These are phyloP conservation scores for Ophioninae sp. DNA, from an alignment of 2,888 invertebrate genomes.

Conservation along the genomic window DNA sequence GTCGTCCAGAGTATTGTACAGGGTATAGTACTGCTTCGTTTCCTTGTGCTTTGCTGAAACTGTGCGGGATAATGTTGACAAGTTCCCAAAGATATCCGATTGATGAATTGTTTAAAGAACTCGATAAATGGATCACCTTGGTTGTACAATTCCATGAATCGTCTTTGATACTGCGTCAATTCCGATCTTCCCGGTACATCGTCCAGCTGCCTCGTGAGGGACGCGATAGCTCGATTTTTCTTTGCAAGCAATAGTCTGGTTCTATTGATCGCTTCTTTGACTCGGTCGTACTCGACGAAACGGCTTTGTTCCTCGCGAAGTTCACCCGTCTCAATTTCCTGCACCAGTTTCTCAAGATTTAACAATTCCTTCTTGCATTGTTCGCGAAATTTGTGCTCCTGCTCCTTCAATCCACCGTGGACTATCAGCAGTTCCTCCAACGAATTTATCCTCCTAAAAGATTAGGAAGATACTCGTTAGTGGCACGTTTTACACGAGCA, in stretches of 20 bases:
- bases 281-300: slow-evolving; percentile 84
- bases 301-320: slow-evolving; percentile 80
- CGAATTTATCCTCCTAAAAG: slow-evolving; percentile 77
- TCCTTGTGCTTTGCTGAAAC: slow-evolving; percentile 97
- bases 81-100: background rate
- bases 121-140: slow-evolving; percentile 84
- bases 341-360: slow-evolving; percentile 81
- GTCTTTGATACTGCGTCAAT: slow-evolving; percentile 95
- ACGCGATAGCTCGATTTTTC: slow-evolving; percentile 89
- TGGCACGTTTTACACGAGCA: background rate
- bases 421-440: slow-evolving; percentile 85
- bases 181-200: slow-evolving; percentile 97
- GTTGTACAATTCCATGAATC: slow-evolving; percentile 97
- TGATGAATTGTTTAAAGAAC: background rate
- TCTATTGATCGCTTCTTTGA: slow-evolving; percentile 84
- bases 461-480: background rate
- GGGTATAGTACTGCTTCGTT: slow-evolving; percentile 98
- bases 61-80: slow-evolving; percentile 74
- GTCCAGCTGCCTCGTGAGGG: slow-evolving; percentile 92
- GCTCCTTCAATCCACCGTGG: slow-evolving; percentile 87
- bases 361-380: slow-evolving; percentile 87
- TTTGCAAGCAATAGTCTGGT: slow-evolving; percentile 88
- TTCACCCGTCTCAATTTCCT: slow-evolving; percentile 79
- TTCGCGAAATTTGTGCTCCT: slow-evolving; percentile 88
- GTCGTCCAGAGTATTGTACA: slow-evolving; percentile 97